Base-by-base conservation (phyloP, 2,113 vertebrate genomes). In the Datnioides undecimradiatus region DNA sequence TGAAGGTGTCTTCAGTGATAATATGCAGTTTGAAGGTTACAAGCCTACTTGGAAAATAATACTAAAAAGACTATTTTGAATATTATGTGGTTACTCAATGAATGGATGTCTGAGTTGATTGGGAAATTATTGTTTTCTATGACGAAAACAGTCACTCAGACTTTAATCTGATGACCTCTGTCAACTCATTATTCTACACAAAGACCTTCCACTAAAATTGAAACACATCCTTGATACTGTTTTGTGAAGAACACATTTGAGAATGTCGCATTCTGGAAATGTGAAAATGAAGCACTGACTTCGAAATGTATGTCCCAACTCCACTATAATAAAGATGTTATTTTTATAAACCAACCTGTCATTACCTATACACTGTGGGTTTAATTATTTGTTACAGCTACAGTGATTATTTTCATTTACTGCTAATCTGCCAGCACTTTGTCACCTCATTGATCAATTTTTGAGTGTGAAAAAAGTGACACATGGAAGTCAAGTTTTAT, bases 321-420 rank as follows among this genome's bases (percentile, higher is more conserved):
- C 19, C 34, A 55, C 45, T 8, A 17, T 59, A 91, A 91, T 90
- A 89, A 91, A 91, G 62, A 87, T 49, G 45, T 45, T 91, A 82
- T 92, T 91, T 91, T 90, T 83, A 70, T 89, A 88, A 78, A 64
- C 41, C 52, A 41, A 14, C 21, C n/a, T 2, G 29, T 59, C 27
- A 14, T 58, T 3, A 11, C 17, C 5, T 51, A n/a, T n/a, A 6
- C 16, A 25, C 3, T 14, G 6, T 25, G 45, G 19, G 34, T 23
- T 19, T 23, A 14, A 25, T 51, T 27, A 41, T 19, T 14, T 38
- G 23, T 40, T 14, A 19, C 13, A 43, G 16, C 16, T 48, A n/a
- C 29, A 38, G 21, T 33, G 12, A 58, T 71, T 12, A 23, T 34
- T 31, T 33, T 40, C 14, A 8, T 40, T 5, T 31, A 41, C 9